Conservation (phyloP, 2,888 invertebrate species). For the Neoascia interrupta region DNA sequence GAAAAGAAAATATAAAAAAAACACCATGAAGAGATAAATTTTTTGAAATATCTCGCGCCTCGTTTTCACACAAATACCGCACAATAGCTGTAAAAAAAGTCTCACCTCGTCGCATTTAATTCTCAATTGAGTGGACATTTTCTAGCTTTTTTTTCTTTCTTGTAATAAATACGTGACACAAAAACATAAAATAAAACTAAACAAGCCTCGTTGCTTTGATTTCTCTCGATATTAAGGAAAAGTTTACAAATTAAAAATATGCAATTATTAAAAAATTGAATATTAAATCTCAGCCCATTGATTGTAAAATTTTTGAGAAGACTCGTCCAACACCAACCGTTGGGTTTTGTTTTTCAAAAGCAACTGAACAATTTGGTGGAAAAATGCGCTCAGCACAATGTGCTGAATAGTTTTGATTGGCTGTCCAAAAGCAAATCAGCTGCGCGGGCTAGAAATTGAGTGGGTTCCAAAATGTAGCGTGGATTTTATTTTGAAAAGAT, state of each 20-base stretch:
- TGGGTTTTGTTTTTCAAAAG: conserved; percentile 76
- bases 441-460: conserved; percentile 4
- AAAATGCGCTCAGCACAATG: conserved; percentile 62
- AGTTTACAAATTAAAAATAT: conserved; percentile 8
- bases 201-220: conserved; percentile 34
- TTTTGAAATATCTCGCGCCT: neutral
- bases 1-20: conserved; percentile 66
- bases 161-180: conserved; percentile 33
- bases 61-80: neutral
- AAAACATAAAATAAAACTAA: conserved; percentile 54
- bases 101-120: conserved; percentile 57
- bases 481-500: neutral
- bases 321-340: conserved; percentile 72
- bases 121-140: conserved; percentile 54
- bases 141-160: conserved; percentile 6
- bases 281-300: neutral
- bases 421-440: conserved; percentile 39
- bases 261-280: conserved; percentile 25
- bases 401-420: conserved; percentile 66
- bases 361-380: conserved; percentile 69
- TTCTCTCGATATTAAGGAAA: neutral
- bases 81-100: conserved; percentile 24
- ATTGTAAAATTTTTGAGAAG: conserved; percentile 69
- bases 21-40: neutral
- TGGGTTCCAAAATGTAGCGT: conserved; percentile 20